phyloP scores from a whole-genome alignment of 2,113 vertebrate species.

The Lophius piscatorius region DNA sequence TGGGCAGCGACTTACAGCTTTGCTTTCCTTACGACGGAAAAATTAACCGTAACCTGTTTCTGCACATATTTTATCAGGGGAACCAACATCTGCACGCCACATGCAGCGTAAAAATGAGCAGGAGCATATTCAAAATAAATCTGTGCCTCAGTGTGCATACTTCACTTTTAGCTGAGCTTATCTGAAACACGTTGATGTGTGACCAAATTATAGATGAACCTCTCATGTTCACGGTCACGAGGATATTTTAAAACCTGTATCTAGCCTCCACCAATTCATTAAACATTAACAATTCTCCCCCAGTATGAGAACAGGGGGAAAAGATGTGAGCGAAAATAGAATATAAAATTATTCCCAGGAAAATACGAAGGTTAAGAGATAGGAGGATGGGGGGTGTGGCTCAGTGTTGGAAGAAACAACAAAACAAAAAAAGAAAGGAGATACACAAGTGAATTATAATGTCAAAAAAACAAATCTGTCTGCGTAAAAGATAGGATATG shows the following conservation, averaged over 20 bases:
- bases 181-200: constrained; percentile 25
- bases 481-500: too few relatives aligned
- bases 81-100: constrained; percentile 40
- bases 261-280: constrained; percentile 65
- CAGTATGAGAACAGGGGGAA: constrained; percentile 60
- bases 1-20: too few relatives aligned
- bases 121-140: constrained; percentile 43
- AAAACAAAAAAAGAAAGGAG: too few relatives aligned
- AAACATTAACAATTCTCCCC: constrained; percentile 65
- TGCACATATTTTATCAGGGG: constrained; percentile 43
- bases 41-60: constrained; percentile 49
- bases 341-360: constrained; percentile 39
- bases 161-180: constrained; percentile 25
- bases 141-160: constrained; percentile 21
- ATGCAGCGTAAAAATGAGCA: constrained; percentile 41
- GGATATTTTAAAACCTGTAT: constrained; percentile 56
- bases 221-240: constrained; percentile 52
- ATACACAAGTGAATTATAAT: too few relatives aligned
- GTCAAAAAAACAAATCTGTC: constrained; percentile 3
- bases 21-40: too few relatives aligned
- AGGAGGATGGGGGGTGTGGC: constrained; percentile 9
- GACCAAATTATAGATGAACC: constrained; percentile 61
- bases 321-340: constrained; percentile 53
- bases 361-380: constrained; percentile 27
- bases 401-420: constrained; percentile 3